A percentile compares a stretch with the other conserved stretches of the same genome.
phyloP scores from a whole-genome alignment of 2,888 invertebrate species.

The Aleiodes leptofemur region DNA sequence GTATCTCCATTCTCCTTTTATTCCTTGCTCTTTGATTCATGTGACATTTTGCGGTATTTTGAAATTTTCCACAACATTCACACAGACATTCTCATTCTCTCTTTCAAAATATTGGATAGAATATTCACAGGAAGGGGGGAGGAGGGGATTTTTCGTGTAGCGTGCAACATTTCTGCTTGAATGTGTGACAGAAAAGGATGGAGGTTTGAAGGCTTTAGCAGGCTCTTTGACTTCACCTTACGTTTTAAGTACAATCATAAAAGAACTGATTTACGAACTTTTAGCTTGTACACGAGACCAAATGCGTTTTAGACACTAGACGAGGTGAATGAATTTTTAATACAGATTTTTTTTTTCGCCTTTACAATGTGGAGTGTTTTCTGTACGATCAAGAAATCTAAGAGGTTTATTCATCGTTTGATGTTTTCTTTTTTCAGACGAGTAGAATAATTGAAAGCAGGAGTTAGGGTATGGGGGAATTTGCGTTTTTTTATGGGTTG shows the following conservation, averaged over 20 bases:
- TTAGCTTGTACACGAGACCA: conserved; percentile 3
- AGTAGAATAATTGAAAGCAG: no score
- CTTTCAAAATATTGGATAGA: conserved; percentile 4
- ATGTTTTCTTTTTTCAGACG: no score
- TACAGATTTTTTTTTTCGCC: neutral
- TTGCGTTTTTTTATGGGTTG: no score
- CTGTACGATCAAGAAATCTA: neutral
- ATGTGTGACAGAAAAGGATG: conserved; percentile 69
- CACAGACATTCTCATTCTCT: no score
- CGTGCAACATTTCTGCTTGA: conserved; percentile 67
- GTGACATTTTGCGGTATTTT: no score
- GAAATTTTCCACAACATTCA: no score
- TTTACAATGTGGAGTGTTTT: neutral
- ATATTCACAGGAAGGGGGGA: neutral
- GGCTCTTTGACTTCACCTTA: conserved; percentile 67
- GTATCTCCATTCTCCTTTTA: no score
- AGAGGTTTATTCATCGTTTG: neutral
- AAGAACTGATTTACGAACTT: conserved; percentile 66
- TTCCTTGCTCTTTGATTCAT: no score
- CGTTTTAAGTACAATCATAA: conserved; percentile 62
- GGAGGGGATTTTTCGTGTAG: neutral
- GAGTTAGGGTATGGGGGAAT: no score
- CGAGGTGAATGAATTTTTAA: conserved; percentile 10
- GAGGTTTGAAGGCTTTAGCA: conserved; percentile 50
- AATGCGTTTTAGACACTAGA: conserved; percentile 12